Evolutionary conservation across 2,888 invertebrate genomes (phyloP).

Genomic region (Ornithoptera alexandrae): DNA sequence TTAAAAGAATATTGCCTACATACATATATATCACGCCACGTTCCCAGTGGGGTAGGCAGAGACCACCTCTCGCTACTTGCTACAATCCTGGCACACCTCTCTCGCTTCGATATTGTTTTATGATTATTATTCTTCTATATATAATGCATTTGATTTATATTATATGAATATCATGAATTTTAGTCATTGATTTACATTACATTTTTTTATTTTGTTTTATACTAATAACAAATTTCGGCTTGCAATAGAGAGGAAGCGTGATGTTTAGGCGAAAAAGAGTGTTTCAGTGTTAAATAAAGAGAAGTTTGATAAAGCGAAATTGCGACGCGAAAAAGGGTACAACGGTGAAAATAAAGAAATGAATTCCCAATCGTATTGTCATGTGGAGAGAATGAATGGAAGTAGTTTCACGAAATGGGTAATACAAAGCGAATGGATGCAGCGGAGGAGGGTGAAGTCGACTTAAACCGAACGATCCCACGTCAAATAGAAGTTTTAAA

Average conservation of each 20-base stretch:
- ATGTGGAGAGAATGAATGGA: constrained; percentile 27
- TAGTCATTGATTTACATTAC: neutral
- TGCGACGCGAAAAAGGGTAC: constrained; percentile 28
- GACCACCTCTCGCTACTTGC: too few species aligned
- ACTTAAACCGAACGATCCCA: constrained; percentile 13
- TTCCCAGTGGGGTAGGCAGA: too few species aligned
- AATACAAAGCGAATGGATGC: constrained; percentile 28
- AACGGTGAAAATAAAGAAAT: constrained; percentile 24
- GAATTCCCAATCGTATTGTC: constrained; percentile 29
- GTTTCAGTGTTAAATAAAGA: constrained; percentile 22
- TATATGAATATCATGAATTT: too few species aligned
- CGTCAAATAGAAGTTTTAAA: constrained; percentile 23
- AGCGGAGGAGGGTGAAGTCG: constrained; percentile 17
- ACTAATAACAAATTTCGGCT: neutral
- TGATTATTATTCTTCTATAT: too few species aligned
- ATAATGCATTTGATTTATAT: too few species aligned
- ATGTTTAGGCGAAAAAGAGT: constrained; percentile 7
- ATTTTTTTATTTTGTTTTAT: neutral
- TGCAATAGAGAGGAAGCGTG: neutral
- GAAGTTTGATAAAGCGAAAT: constrained; percentile 25
- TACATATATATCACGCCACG: too few species aligned
- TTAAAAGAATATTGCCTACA: too few species aligned
- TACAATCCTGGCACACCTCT: too few species aligned
- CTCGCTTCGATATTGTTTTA: too few species aligned
- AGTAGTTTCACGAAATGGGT: constrained; percentile 29